Evolutionary conservation across 2,888 invertebrate species (phyloP).

Genomic region (Pedicia rivosa): DNA sequence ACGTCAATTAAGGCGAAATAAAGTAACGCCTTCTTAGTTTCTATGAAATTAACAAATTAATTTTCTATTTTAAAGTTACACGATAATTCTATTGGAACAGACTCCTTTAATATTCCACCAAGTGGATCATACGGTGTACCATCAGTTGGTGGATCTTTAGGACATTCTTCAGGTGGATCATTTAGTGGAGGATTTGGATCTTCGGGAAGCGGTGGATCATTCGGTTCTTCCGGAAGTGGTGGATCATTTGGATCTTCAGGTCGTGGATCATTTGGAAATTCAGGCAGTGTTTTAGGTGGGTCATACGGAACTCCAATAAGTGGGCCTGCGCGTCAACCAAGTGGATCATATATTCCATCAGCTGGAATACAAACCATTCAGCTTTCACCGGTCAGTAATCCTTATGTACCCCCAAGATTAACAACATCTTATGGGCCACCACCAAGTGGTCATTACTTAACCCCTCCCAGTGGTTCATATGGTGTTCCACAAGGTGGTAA

Average conservation of each 20-base stretch:
- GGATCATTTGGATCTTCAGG: no score
- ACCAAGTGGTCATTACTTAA: slow-evolving; percentile 33
- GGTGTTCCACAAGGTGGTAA: slow-evolving; percentile 40
- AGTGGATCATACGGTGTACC: not conserved
- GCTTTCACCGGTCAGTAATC: slow-evolving; percentile 24
- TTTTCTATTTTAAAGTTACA: no score
- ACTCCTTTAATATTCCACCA: no score
- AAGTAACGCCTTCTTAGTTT: no score
- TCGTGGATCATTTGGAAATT: slow-evolving; percentile 10
- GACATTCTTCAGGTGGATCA: slow-evolving; percentile 12
- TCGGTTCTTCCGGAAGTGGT: no score
- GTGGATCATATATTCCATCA: slow-evolving; percentile 2
- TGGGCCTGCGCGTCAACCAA: slow-evolving; percentile 11
- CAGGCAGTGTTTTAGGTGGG: no score
- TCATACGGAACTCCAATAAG: no score
- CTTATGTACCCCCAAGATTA: slow-evolving; percentile 25
- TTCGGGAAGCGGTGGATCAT: no score
- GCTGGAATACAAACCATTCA: slow-evolving; percentile 9
- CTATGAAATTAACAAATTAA: no score
- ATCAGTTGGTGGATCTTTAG: slow-evolving; percentile 8
- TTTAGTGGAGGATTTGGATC: no score
- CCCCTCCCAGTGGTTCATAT: slow-evolving; percentile 43
- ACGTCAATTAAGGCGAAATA: no score
- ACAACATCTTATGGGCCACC: slow-evolving; percentile 29
- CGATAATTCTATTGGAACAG: no score